These are phyloP conservation scores for Platysteira castanea DNA, from an alignment of 2,113 vertebrate genomes.

Conservation along the genomic window DNA sequence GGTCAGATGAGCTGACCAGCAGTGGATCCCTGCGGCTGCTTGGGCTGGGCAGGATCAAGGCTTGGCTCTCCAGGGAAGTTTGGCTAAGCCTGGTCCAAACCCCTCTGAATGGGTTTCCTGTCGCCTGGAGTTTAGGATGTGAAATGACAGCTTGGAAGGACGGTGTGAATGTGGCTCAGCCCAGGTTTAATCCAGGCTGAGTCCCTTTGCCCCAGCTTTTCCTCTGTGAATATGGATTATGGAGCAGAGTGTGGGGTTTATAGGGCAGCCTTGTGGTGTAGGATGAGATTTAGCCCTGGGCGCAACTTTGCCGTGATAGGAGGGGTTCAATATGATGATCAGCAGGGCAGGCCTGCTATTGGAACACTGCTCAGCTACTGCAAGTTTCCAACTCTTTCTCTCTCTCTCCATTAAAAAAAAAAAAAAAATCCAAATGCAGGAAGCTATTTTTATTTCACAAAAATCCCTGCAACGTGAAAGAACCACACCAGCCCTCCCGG, in stretches of 20 bases:
- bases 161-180: neutral
- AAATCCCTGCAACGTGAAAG: neutral
- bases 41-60: neutral
- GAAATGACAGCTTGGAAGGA: neutral
- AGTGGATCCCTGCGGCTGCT: rapidly evolving
- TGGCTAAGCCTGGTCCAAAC: neutral
- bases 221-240: neutral
- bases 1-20: neutral
- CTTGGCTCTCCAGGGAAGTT: neutral
- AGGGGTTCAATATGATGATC: neutral
- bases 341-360: neutral
- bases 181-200: neutral
- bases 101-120: neutral
- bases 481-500: neutral
- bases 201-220: neutral
- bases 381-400: neutral
- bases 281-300: neutral
- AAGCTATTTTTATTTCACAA: constrained; percentile 30
- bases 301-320: rapidly evolving
- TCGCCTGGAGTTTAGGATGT: rapidly evolving
- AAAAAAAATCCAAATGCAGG: neutral
- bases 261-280: neutral
- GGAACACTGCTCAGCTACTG: neutral
- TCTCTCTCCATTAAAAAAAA: neutral
- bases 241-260: neutral